Percentiles rank a stretch among this genome's conserved stretches.
Evolutionary conservation across 2,888 invertebrate species (phyloP).

Genomic region (Drosophila barbarae): DNA sequence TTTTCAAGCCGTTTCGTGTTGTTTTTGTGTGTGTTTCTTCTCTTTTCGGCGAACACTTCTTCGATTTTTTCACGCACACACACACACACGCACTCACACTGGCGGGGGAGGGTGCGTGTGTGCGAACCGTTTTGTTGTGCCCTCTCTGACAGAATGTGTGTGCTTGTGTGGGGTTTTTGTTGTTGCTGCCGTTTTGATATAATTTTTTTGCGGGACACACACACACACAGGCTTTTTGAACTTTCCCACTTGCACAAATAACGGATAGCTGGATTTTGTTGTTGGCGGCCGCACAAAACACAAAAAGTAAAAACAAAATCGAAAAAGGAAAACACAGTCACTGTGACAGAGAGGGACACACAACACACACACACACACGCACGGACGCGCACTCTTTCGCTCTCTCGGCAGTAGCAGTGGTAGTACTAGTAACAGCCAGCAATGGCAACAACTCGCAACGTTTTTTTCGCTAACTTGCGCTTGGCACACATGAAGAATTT

Average conservation of each 20-base stretch:
- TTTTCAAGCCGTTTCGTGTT: constrained; percentile 8
- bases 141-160: constrained; percentile 8
- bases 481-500: constrained; percentile 12
- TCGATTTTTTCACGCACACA: constrained; percentile 57
- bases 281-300: constrained; percentile 38
- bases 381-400: constrained; percentile 42
- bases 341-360: constrained; percentile 51
- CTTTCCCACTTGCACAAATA: constrained; percentile 40
- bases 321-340: constrained; percentile 42
- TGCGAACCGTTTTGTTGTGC: constrained; percentile 27
- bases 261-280: constrained; percentile 32
- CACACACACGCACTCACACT: constrained; percentile 30
- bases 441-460: constrained; percentile 55
- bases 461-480: constrained; percentile 33
- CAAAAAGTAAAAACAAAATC: constrained; percentile 31
- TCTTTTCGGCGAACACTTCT: constrained; percentile 24
- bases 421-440: neutral
- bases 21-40: constrained; percentile 29
- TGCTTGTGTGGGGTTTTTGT: constrained; percentile 17
- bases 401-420: constrained; percentile 22
- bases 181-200: constrained; percentile 19
- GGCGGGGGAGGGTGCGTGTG: constrained; percentile 34
- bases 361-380: constrained; percentile 27
- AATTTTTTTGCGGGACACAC: constrained; percentile 45
- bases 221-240: constrained; percentile 33